Conservation (phyloP, 2,888 invertebrate species). For the Agrochola litura region DNA sequence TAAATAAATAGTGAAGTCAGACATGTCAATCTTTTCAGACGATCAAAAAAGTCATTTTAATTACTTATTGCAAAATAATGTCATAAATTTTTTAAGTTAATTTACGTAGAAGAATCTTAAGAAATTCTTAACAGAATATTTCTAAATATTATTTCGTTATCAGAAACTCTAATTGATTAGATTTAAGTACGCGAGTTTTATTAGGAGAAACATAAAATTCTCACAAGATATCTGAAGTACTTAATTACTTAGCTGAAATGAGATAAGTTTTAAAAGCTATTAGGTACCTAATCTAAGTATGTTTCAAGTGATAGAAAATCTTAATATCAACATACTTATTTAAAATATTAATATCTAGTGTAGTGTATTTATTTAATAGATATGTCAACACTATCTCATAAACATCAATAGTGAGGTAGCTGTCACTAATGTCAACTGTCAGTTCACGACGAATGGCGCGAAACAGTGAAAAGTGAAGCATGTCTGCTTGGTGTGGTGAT, state of each 20-base stretch:
- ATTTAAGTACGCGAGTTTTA: neutral
- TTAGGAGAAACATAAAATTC: slow-evolving; percentile 14
- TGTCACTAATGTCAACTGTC: too few relatives aligned
- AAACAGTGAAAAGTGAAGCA: too few relatives aligned
- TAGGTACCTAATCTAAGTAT: neutral
- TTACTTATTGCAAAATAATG: neutral
- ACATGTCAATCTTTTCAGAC: slow-evolving; percentile 22
- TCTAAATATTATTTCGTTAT: slow-evolving; percentile 22
- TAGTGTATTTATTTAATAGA: too few relatives aligned
- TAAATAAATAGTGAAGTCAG: neutral
- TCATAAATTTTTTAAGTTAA: neutral
- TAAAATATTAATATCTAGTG: neutral
- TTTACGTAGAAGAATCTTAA: neutral
- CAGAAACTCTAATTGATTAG: slow-evolving; percentile 14
- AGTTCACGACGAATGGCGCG: too few relatives aligned
- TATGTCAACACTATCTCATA: too few relatives aligned
- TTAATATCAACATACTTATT: neutral
- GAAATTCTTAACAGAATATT: neutral
- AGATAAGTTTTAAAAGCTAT: neutral
- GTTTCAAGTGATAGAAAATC: neutral
- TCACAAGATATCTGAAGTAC: slow-evolving; percentile 11
- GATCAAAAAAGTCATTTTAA: neutral
- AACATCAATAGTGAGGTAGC: too few relatives aligned
- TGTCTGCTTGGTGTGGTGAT: too few relatives aligned
- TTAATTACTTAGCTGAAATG: slow-evolving; percentile 7